These are phyloP conservation scores for Chrysodeixis includens DNA, from an alignment of 2,888 invertebrate species.

Conservation along the genomic window DNA sequence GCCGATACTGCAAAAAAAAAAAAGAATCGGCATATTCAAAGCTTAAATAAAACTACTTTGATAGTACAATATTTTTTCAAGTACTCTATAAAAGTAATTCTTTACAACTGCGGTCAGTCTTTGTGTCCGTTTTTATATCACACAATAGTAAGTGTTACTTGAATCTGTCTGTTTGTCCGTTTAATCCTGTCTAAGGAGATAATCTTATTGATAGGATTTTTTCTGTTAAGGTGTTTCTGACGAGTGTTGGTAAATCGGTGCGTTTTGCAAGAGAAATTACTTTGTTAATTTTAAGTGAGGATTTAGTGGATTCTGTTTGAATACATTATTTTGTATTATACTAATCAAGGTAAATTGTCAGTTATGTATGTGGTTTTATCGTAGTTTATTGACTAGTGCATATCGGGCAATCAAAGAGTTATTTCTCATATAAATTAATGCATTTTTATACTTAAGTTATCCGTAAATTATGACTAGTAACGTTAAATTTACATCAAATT, in stretches of 20 bases:
- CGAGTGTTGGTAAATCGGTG: not conserved
- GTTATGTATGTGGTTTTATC: no score
- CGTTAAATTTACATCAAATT: no score
- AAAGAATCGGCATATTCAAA: not conserved
- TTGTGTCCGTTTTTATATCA: not conserved
- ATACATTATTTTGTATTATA: no score
- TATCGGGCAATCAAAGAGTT: no score
- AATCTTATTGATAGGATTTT: conserved; percentile 8
- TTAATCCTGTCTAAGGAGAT: conserved; percentile 30
- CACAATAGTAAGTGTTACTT: conserved; percentile 37
- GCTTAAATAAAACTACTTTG: not conserved
- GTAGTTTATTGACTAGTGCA: no score
- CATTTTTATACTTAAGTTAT: no score
- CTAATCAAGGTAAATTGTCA: no score
- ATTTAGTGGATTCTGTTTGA: no score
- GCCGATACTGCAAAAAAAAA: not conserved
- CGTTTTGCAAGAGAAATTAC: not conserved
- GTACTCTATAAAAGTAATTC: conserved; percentile 27
- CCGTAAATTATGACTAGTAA: no score
- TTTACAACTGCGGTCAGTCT: conserved; percentile 30
- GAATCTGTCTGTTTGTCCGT: conserved; percentile 26
- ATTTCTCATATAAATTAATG: no score
- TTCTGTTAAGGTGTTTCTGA: not conserved
- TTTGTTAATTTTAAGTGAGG: no score
- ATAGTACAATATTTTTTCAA: conserved; percentile 30